phyloP scores from a whole-genome alignment of 2,113 vertebrate species.

The Piprites chloris region DNA sequence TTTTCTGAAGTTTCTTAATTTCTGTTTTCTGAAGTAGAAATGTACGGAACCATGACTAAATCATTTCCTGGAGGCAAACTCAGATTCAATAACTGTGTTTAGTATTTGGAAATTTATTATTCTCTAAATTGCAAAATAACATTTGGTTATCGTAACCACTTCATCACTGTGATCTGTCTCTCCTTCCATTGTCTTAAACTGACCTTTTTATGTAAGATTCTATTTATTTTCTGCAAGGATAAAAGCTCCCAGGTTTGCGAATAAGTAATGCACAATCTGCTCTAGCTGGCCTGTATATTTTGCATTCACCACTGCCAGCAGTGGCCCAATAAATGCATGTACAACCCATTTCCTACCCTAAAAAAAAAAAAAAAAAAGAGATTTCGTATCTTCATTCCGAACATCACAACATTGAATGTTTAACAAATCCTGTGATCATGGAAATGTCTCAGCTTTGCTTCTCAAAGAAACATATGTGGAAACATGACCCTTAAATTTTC shows the following conservation, averaged over 20 bases:
- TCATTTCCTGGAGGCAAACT: background rate
- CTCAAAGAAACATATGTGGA: background rate
- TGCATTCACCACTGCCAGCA: background rate
- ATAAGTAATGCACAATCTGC: background rate
- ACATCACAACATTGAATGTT: background rate
- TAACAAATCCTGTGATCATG: fast-evolving
- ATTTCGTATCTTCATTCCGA: background rate
- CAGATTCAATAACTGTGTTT: background rate
- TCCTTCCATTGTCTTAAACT: background rate
- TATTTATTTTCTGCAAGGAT: background rate
- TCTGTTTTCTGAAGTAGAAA: background rate
- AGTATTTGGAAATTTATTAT: background rate
- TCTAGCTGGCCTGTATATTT: background rate
- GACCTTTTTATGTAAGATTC: background rate
- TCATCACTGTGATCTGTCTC: background rate
- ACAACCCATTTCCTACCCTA: background rate
- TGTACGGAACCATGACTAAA: background rate
- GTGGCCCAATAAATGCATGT: fast-evolving
- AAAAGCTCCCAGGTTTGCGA: background rate
- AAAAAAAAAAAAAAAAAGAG: too few species aligned
- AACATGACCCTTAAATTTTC: background rate
- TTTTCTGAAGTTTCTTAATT: background rate
- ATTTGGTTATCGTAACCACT: background rate
- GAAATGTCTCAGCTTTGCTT: background rate
- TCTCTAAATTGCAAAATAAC: background rate